Evolutionary conservation across 2,888 invertebrate genomes (phyloP), one percentile per base, ranked within the genome.

Genomic region (Xestoiulus laeticollis): DNA sequence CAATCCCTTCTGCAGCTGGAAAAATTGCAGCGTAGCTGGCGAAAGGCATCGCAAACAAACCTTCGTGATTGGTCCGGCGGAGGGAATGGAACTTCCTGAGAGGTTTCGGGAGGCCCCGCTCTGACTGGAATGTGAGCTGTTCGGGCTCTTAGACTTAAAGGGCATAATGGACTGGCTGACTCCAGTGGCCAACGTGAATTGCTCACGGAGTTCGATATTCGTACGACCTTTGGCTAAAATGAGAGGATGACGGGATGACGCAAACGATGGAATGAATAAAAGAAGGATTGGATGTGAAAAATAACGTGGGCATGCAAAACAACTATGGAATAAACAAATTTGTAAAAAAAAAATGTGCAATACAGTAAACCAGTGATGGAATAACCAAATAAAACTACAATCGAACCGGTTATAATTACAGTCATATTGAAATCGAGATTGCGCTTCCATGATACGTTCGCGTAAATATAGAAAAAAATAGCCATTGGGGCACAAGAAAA

Each of bases 91-190:
- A 89, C 90, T 89, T 38, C 91, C 91, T 83, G 92, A 91, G 48
- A 33, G 32, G 32, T 33, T 48, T 38, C 91, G 90, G 30, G 88
- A 89, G 43, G 88, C 89, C 78, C 91, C 92, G 89, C 91, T 92
- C 90, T 91, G 92, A 90, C 92, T 91, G 88, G 91, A 92, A 87
- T 91, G 91, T 53, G 91, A 93, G 89, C 95, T 96, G 92, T 96
- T 95, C 92, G 96, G 95, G 92, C 96, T 96, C 94, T 97, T 98
- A 92, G 98, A 96, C 94, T 96, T 96, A 95, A 99, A 99, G 92
- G 98, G 97, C 92, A 98, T 96, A 98, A 99, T 99, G 92, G 97
- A 97, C 94, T 99, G 99, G 92, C 98, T 97, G 91, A 98, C 98
- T 92, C 99, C 99, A 93, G 98, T 97, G 91, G 99, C 98, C 94